Conservation (phyloP, 2,797 vertebrate species). For the Pseudomugil tenellus region DNA sequence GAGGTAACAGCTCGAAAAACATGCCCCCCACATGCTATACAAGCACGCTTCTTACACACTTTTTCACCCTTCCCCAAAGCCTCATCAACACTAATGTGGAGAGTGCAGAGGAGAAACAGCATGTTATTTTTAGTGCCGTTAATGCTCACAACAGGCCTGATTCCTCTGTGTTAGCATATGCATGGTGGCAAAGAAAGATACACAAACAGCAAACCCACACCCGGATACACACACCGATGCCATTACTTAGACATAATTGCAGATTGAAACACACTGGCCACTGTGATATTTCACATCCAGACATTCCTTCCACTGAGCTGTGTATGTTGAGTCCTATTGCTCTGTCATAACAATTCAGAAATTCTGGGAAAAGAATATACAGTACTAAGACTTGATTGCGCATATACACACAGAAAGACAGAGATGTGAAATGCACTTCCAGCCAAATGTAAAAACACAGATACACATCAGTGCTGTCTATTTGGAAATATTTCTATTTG, state of each 20-base stretch:
- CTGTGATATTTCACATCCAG: conserved; percentile 41
- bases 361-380: conserved; percentile 56
- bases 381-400: conserved; percentile 39
- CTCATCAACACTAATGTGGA: conserved; percentile 35
- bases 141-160: conserved; percentile 41
- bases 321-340: conserved; percentile 64
- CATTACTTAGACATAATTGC: conserved; percentile 38
- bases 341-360: conserved; percentile 77
- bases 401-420: conserved; percentile 10
- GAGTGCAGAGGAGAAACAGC: conserved; percentile 33
- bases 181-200: conserved; percentile 28
- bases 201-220: conserved; percentile 35
- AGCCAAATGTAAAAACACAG: conserved; percentile 28
- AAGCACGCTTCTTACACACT: conserved; percentile 8
- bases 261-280: conserved; percentile 25
- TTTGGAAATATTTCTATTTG: conserved; percentile 25
- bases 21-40: neutral
- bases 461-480: conserved; percentile 31
- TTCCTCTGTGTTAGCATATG: conserved; percentile 27
- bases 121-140: conserved; percentile 45
- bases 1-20: neutral
- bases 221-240: conserved; percentile 19
- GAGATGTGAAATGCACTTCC: conserved; percentile 22
- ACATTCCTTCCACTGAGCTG: conserved; percentile 74
- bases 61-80: conserved; percentile 16